phyloP scores from a whole-genome alignment of 2,888 invertebrate species.

The Oxyteleia sp. region DNA sequence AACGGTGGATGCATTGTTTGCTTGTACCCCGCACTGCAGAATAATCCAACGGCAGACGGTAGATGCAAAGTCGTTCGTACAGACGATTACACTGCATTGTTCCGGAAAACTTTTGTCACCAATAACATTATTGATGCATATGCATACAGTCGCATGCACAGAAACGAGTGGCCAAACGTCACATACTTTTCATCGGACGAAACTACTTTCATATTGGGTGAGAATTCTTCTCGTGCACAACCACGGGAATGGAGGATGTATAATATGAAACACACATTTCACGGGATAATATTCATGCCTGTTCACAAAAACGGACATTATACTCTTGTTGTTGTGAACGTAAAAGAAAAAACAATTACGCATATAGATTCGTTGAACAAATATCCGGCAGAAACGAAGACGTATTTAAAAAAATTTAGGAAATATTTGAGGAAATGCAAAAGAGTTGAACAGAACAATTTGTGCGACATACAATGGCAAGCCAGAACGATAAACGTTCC shows the following conservation, averaged over 20 bases:
- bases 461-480: conserved; percentile 3
- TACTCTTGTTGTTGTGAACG: background rate
- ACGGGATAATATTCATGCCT: background rate
- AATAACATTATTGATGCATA: no score
- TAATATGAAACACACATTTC: background rate
- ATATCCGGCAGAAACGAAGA: no score
- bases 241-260: background rate
- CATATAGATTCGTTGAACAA: background rate
- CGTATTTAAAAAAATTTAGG: background rate
- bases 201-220: background rate
- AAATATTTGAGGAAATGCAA: conserved; percentile 7
- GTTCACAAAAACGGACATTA: background rate
- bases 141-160: background rate
- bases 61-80: no score
- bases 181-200: background rate
- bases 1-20: no score
- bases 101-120: no score
- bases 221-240: no score
- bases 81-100: no score
- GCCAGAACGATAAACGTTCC: background rate
- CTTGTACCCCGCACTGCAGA: no score
- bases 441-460: background rate
- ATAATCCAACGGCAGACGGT: no score
- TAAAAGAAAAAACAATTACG: background rate
- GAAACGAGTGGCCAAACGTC: background rate